A percentile compares a stretch with the other conserved stretches of the same genome.
Conservation (phyloP, 23 tunicate genomes). For the Phallusia fumigata region DNA sequence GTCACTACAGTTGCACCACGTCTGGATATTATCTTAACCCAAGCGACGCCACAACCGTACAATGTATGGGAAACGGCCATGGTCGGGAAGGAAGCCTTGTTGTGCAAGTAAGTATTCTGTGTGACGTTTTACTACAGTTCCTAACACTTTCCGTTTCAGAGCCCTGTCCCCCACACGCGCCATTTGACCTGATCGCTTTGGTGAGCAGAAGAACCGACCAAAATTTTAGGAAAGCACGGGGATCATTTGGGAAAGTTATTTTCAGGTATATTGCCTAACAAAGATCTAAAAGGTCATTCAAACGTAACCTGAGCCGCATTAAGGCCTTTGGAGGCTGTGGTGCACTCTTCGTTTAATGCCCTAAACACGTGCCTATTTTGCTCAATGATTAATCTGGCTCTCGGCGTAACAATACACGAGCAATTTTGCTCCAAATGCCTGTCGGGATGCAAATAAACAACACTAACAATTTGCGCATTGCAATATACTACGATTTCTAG, state of each 20-base stretch:
- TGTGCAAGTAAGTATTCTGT: neutral
- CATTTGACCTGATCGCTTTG: neutral
- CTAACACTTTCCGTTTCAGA: neutral
- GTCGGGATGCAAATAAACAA: too few relatives aligned
- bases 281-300: too few relatives aligned
- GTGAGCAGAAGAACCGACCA: neutral
- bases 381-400: too few relatives aligned
- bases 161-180: neutral
- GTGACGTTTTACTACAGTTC: too few relatives aligned
- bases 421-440: too few relatives aligned
- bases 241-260: neutral
- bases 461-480: too few relatives aligned
- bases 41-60: neutral
- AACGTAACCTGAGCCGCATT: neutral
- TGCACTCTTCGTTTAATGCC: too few relatives aligned
- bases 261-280: neutral
- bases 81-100: neutral
- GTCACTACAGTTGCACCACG: neutral
- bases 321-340: too few relatives aligned
- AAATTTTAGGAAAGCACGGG: neutral
- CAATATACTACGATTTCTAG: too few relatives aligned
- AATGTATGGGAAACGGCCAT: slow-evolving; percentile 6
- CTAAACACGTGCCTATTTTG: too few relatives aligned
- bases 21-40: neutral
- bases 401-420: too few relatives aligned